Conservation (phyloP, 2,888 invertebrate species). For the Pachymerium ferrugineum region DNA sequence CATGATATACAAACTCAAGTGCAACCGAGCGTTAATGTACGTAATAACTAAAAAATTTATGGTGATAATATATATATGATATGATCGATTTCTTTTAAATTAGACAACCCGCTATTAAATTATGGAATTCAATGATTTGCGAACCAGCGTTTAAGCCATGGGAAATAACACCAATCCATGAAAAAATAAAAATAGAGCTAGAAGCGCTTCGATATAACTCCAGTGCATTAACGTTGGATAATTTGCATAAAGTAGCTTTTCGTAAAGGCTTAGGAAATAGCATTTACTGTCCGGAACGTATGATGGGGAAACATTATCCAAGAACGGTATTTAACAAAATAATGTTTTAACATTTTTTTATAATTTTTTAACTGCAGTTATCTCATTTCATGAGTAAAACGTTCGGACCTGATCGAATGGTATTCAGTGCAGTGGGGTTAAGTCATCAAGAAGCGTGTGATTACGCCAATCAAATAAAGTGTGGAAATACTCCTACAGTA, state of each 20-base stretch:
- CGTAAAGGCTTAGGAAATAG: constrained; percentile 80
- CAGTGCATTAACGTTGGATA: constrained; percentile 56
- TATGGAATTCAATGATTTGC: neutral
- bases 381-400: too few relatives aligned
- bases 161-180: neutral
- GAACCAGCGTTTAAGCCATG: neutral
- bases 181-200: neutral
- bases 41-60: too few relatives aligned
- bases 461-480: too few relatives aligned
- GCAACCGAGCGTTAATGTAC: too few relatives aligned
- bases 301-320: constrained; percentile 65
- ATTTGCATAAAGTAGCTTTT: constrained; percentile 84
- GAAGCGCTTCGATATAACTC: neutral
- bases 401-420: too few relatives aligned
- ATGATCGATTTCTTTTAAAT: neutral
- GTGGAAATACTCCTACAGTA: too few relatives aligned
- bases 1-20: neutral
- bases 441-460: too few relatives aligned
- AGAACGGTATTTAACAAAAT: constrained; percentile 56
- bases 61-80: too few relatives aligned
- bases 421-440: too few relatives aligned
- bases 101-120: neutral
- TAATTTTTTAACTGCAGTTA: constrained; percentile 50
- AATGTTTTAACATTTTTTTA: neutral
- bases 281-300: constrained; percentile 70